Evolutionary conservation across 2,888 invertebrate genomes (phyloP), one percentile per base, ranked within the genome.

Genomic region (Nowickia ferox): DNA sequence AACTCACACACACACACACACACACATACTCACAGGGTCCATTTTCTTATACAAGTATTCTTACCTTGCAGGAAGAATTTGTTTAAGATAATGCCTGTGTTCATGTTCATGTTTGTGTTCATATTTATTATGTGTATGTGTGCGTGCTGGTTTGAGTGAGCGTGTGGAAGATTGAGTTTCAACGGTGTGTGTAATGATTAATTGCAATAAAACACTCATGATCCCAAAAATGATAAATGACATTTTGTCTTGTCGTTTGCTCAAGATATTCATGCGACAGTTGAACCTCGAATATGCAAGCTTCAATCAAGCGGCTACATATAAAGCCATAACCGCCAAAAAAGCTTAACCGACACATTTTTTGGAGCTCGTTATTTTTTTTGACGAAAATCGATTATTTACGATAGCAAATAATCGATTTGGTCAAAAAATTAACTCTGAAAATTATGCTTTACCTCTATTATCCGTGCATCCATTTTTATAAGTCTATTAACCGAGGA

Each of bases 171-270:
- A 85, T 82, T 82, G 78, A 75, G 82, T 85, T 82, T 82, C 78
- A 79, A 69, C 82, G 82, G 78, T 88, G 87, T 87, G 88, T 88
- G 89, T 88, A 90, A 90, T 91, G 91, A 91, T 91, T 91, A 91
- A 91, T 91, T 91, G 90, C 90, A 90, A 90, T 91, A 90, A 90
- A 91, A 91, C 91, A 90, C 90, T 91, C 90, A 89, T 91, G 90
- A 91, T 90, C 90, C 82, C 84, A 88, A 91, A 91, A 90, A 91
- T 91, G 91, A 91, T 91, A 90, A 91, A 91, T 90, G 89, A 88
- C 88, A 87, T 89, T 89, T 89, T 90, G 89, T 88, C 87, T 87
- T 87, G 78, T 86, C 78, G 83, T 75, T 71, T 66, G 66, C 79
- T 74, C 65, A 30, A 81, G 68, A 59, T 66, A 81, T 81, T 81